Evolutionary conservation across 2,797 vertebrate genomes (phyloP).

Genomic region (Notamacropus eugenii): DNA sequence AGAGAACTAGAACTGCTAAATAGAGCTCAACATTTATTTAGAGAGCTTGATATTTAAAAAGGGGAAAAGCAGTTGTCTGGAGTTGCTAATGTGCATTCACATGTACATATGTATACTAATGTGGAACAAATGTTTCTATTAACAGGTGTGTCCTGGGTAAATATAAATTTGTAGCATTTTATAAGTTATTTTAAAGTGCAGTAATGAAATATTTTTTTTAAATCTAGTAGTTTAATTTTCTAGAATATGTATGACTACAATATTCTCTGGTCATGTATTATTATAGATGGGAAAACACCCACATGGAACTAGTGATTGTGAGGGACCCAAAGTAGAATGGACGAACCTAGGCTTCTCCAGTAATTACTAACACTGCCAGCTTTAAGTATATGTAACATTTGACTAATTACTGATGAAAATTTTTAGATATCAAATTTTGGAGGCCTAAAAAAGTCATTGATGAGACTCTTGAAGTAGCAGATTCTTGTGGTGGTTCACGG

Average conservation of each 20-base stretch:
- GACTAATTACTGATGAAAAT: neutral
- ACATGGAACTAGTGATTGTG: neutral
- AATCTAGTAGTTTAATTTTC: constrained; percentile 50
- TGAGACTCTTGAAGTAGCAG: neutral
- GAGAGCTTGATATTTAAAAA: neutral
- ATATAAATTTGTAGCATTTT: constrained; percentile 82
- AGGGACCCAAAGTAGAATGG: neutral
- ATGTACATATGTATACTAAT: constrained; percentile 50
- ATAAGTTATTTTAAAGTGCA: constrained; percentile 85
- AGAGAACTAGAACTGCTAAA: neutral
- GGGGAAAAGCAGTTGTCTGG: neutral
- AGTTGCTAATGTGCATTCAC: neutral
- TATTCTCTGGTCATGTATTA: constrained; percentile 41
- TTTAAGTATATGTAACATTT: neutral
- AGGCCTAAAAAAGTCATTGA: too few relatives aligned
- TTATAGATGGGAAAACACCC: neutral
- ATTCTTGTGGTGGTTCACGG: neutral
- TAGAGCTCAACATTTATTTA: neutral
- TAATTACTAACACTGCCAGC: rapidly evolving
- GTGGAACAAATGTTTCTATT: constrained; percentile 73
- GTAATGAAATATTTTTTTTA: constrained; percentile 82
- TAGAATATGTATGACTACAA: constrained; percentile 61
- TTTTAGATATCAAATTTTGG: neutral
- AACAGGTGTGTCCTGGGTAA: constrained; percentile 67
- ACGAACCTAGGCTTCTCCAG: neutral